These are phyloP conservation scores for Caenorhabditis japonica DNA, from an alignment of 2,888 invertebrate species.

Conservation along the genomic window DNA sequence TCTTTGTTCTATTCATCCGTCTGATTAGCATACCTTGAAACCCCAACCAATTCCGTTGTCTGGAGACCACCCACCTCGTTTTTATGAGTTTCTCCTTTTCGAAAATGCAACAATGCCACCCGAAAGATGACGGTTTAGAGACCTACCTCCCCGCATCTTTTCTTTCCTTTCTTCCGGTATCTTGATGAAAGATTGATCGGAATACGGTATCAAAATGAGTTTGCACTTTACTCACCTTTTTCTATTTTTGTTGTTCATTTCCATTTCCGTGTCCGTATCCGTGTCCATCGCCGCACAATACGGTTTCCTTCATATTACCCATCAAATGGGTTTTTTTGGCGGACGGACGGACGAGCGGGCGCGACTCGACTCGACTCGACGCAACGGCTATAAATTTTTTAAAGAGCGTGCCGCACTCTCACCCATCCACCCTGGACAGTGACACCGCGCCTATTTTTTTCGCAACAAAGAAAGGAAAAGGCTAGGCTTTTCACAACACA, in stretches of 20 bases:
- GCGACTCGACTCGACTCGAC: too few species aligned
- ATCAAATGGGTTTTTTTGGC: conserved; percentile 22
- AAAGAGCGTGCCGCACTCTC: conserved; percentile 43
- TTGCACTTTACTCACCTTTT: too few species aligned
- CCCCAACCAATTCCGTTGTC: conserved; percentile 18
- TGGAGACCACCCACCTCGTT: conserved; percentile 41
- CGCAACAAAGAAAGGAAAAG: background rate
- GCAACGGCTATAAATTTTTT: conserved; percentile 32
- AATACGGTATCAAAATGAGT: conserved; percentile 31
- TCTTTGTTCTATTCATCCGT: too few species aligned
- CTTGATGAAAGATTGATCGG: conserved; percentile 16
- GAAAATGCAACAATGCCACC: conserved; percentile 29
- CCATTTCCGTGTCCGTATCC: too few species aligned
- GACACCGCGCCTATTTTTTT: conserved; percentile 9
- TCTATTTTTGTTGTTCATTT: too few species aligned
- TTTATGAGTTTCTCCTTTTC: conserved; percentile 33
- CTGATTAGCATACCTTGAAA: conserved; percentile 4
- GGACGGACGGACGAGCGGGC: too few species aligned
- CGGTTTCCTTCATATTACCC: conserved; percentile 38
- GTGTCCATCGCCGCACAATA: conserved; percentile 18
- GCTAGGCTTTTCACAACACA: too few species aligned
- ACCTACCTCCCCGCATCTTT: conserved; percentile 7
- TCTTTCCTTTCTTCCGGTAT: background rate
- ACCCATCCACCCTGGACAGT: conserved; percentile 9
- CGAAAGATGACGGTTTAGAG: conserved; percentile 37